phyloP scores from a whole-genome alignment of 2,888 invertebrate species.

The Leptopterna dolabrata region DNA sequence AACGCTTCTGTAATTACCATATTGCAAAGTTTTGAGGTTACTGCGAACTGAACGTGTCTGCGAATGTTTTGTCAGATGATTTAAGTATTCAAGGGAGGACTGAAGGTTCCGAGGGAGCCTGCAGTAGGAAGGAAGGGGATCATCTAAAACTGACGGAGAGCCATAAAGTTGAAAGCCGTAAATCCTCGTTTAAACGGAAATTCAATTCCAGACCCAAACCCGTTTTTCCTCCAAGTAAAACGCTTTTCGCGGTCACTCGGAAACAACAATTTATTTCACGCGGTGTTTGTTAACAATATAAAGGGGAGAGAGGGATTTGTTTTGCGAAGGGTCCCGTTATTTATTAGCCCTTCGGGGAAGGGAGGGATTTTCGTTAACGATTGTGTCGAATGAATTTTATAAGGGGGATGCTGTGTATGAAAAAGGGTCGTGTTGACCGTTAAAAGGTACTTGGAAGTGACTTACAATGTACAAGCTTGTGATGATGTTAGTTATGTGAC shows the following conservation, averaged over 20 bases:
- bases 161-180: conserved; percentile 11
- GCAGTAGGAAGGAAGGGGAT: neutral
- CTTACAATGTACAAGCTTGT: neutral
- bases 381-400: conserved; percentile 31
- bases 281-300: conserved; percentile 18
- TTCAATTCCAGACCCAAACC: neutral
- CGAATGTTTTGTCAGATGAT: neutral
- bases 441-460: conserved; percentile 17
- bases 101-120: neutral
- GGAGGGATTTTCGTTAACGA: conserved; percentile 1
- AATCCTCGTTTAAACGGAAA: conserved; percentile 17
- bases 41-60: too few relatives aligned
- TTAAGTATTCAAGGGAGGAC: neutral
- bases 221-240: conserved; percentile 7
- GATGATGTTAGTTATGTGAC: too few relatives aligned
- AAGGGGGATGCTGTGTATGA: conserved; percentile 1
- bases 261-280: conserved; percentile 15
- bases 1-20: too few relatives aligned
- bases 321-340: conserved; percentile 4
- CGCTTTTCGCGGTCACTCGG: neutral
- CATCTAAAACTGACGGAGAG: neutral
- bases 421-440: conserved; percentile 8
- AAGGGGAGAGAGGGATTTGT: conserved; percentile 20
- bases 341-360: neutral
- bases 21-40: too few relatives aligned